Base-by-base conservation (phyloP, 2,797 vertebrate species). In the Enteromius anoplus region DNA sequence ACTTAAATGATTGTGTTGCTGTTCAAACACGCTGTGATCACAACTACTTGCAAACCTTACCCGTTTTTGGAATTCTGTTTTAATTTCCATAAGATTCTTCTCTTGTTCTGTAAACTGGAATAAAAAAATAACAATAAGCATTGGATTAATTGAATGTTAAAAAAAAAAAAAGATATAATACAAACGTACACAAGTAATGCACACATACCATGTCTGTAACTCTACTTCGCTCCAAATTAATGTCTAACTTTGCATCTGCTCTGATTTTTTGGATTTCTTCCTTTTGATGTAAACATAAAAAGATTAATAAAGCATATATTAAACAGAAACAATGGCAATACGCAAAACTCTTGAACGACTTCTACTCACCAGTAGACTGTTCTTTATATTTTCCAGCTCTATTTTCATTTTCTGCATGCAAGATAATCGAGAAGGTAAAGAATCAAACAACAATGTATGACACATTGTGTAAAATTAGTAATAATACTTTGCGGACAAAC, bases 91-190 rank as follows among this genome's bases (percentile, higher is more conserved):
- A 83, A 98, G 90, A 89, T 96, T 97, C 91, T 93, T 97, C 90
- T 98, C 97, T 87, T 98, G 97, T 51, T 98, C 98, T 87, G 96
- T 97, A 81, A 99, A 99, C 97, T 99, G 90, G 0, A 60, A 80
- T 84, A 73, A 12, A 88, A 42, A 83, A 78, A 45, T 10, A 42
- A 1, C 0, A 40, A 42, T 3, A 45, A 55, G 84, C 23, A 71
- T 10, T 51, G 2, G 3, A 60, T 26, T 66, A 26, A 26, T 34
- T 8, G 4, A 37, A 82, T 29, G 9, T 19, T 2, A 11, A 1
- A 32, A 29, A 42, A 42, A 68, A 60, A 29, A 45, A 4, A 58
- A 8, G 6, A 40, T 51, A 76, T 19, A 83, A 37, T 42, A 32
- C 21, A 45, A 68, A 66, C 12, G 4, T 53, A 7, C 15, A 9